Evolutionary conservation across 2,888 invertebrate genomes (phyloP).

Genomic region (Chrysotoxum bicinctum): DNA sequence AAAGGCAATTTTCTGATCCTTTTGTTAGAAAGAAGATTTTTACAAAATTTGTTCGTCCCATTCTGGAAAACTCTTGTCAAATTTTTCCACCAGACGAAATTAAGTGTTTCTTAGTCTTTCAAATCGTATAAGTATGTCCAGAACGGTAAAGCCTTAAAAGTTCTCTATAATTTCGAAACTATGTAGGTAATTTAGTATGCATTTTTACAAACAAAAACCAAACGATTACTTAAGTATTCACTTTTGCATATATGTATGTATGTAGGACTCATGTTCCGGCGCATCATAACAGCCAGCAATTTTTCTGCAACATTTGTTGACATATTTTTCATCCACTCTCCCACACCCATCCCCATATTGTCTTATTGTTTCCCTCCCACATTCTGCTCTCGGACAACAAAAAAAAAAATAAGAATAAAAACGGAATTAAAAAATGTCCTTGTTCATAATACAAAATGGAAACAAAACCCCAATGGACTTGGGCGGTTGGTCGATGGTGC

Average conservation of each 20-base stretch:
- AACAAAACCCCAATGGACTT: background rate
- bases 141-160: background rate
- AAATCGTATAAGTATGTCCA: background rate
- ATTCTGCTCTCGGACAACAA: background rate
- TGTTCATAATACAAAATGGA: constrained; percentile 5
- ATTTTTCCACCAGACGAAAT: too few relatives aligned
- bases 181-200: background rate
- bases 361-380: background rate
- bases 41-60: too few relatives aligned
- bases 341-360: background rate
- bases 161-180: background rate
- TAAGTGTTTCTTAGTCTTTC: too few relatives aligned
- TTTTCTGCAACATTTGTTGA: constrained; percentile 13
- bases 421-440: background rate
- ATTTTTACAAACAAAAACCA: background rate
- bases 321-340: background rate
- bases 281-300: background rate
- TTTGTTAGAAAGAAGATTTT: too few relatives aligned
- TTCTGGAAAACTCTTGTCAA: too few relatives aligned
- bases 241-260: background rate
- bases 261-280: background rate
- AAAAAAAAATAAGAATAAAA: background rate
- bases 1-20: too few relatives aligned
- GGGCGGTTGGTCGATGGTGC: background rate
- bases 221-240: background rate